phyloP scores from a whole-genome alignment of 2,888 invertebrate species.

The Mythimna loreyi region DNA sequence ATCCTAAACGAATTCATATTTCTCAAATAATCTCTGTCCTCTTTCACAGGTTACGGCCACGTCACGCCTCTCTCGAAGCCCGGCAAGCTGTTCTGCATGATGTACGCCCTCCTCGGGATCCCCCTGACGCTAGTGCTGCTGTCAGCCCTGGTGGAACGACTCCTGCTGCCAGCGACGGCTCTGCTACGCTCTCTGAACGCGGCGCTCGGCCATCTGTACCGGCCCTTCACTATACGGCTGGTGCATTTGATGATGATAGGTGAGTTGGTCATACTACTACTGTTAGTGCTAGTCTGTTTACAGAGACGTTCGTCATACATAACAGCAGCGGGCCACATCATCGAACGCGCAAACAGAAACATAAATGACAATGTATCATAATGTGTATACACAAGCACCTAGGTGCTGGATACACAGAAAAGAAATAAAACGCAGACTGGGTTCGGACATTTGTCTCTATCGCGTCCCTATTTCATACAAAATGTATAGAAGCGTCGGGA shows the following conservation, averaged over 20 bases:
- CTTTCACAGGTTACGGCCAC: slow-evolving; percentile 95
- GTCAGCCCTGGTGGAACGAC: slow-evolving; percentile 95
- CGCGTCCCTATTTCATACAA: too few species aligned
- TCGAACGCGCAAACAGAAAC: too few species aligned
- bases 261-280: slow-evolving; percentile 64
- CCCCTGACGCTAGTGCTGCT: slow-evolving; percentile 96
- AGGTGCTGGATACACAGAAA: too few species aligned
- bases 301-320: too few species aligned
- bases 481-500: too few species aligned
- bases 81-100: slow-evolving; percentile 97
- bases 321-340: too few species aligned
- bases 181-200: slow-evolving; percentile 93
- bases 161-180: slow-evolving; percentile 94
- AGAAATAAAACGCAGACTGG: too few species aligned
- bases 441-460: too few species aligned
- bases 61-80: slow-evolving; percentile 96
- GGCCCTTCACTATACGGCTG: slow-evolving; percentile 94
- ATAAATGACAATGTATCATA: too few species aligned
- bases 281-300: too few species aligned
- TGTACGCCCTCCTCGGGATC: slow-evolving; percentile 96
- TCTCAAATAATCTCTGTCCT: background rate
- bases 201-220: slow-evolving; percentile 93
- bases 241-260: slow-evolving; percentile 94
- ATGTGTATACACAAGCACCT: too few species aligned
- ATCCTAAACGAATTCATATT: background rate